These are phyloP conservation scores for Quadriops clusia DNA, from an alignment of 2,888 invertebrate genomes.

Conservation along the genomic window DNA sequence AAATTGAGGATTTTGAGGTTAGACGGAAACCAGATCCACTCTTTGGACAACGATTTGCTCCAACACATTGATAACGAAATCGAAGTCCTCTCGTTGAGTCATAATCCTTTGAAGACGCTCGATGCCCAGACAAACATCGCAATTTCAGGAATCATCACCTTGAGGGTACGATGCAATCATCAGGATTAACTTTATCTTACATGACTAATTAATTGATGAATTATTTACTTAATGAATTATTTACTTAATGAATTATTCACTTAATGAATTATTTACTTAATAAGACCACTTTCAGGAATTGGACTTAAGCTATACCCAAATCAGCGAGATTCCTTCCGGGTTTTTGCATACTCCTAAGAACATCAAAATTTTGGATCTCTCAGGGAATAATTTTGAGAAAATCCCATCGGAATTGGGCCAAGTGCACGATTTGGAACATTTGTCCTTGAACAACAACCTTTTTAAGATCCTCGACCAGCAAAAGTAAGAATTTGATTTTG, in stretches of 20 bases:
- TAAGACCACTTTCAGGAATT: constrained; percentile 41
- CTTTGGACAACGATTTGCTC: constrained; percentile 60
- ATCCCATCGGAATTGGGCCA: constrained; percentile 51
- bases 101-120: constrained; percentile 61
- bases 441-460: constrained; percentile 59
- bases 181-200: constrained; percentile 1
- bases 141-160: constrained; percentile 47
- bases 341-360: constrained; percentile 56
- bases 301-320: constrained; percentile 54
- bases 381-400: constrained; percentile 47
- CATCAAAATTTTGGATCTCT: constrained; percentile 53
- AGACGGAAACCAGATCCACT: constrained; percentile 58
- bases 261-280: constrained; percentile 7
- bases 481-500: constrained; percentile 22
- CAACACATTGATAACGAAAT: constrained; percentile 56
- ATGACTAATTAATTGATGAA: constrained; percentile 4
- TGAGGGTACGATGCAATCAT: constrained; percentile 45
- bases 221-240: no score
- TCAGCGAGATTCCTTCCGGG: constrained; percentile 49
- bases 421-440: constrained; percentile 44
- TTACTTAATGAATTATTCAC: no score
- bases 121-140: constrained; percentile 53
- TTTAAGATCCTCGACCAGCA: constrained; percentile 10
- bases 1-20: constrained; percentile 50
- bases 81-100: constrained; percentile 53